Percentiles rank a stretch among this genome's conserved stretches.
Conservation (phyloP, 2,797 vertebrate species). For the Sitta carolinensis region DNA sequence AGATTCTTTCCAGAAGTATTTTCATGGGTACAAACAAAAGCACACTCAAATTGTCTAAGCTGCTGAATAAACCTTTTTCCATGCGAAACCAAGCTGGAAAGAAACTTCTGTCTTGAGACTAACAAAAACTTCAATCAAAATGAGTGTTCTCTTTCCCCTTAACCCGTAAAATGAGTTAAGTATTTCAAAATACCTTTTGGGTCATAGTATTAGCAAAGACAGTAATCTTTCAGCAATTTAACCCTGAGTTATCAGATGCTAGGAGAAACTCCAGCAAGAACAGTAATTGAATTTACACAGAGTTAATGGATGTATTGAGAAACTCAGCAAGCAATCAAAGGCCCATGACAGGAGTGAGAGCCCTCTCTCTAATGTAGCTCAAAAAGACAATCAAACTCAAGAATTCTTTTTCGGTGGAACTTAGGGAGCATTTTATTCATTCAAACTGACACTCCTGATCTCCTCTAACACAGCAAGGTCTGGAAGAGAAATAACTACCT, state of each 20-base stretch:
- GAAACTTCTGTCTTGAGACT: background rate
- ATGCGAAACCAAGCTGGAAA: background rate
- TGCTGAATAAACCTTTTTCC: background rate
- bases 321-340: background rate
- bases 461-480: background rate
- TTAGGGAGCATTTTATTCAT: background rate
- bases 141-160: background rate
- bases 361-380: background rate
- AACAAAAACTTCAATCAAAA: background rate
- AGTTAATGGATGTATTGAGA: background rate
- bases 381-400: background rate
- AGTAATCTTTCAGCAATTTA: background rate
- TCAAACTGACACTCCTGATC: background rate
- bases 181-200: background rate
- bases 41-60: background rate
- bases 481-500: background rate
- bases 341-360: background rate
- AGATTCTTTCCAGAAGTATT: background rate
- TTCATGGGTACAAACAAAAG: background rate
- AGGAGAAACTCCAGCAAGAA: background rate
- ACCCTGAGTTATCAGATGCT: background rate
- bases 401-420: background rate
- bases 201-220: background rate
- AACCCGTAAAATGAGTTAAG: background rate
- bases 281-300: background rate